phyloP scores from a whole-genome alignment of 2,113 vertebrate genomes.

The Gymnorhina tibicen region DNA sequence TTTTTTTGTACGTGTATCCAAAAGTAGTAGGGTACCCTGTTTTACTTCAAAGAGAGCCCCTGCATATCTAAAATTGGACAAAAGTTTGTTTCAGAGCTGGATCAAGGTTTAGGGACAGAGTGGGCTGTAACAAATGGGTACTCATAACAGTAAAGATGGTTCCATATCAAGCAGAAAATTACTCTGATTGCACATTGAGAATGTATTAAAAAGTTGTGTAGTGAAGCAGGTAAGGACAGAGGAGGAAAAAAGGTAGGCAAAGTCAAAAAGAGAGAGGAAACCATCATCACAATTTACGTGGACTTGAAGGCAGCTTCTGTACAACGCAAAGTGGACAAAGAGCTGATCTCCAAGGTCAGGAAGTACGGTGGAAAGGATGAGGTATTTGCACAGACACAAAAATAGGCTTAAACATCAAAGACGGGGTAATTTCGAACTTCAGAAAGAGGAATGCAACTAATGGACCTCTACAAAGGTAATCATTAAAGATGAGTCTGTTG shows the following conservation, averaged over 20 bases:
- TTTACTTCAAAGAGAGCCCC: not conserved
- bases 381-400: not conserved
- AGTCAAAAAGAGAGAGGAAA: not conserved
- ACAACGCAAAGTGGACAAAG: not conserved
- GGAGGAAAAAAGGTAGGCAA: not conserved
- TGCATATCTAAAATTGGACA: not conserved
- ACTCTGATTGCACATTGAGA: not conserved
- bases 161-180: not conserved
- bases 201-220: not conserved
- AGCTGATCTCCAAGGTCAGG: not conserved
- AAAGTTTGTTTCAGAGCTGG: not conserved
- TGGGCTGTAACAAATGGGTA: not conserved
- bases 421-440: not conserved
- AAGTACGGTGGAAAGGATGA: not conserved
- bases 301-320: not conserved
- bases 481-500: not conserved
- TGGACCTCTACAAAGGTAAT: not conserved
- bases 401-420: not conserved
- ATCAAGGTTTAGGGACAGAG: not conserved
- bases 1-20: not conserved
- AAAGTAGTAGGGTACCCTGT: not conserved
- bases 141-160: not conserved
- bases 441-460: not conserved
- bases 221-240: not conserved
- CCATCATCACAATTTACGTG: not conserved